Base-by-base conservation (phyloP, 2,113 vertebrate species). In the Sinocyclocheilus rhinocerous region DNA sequence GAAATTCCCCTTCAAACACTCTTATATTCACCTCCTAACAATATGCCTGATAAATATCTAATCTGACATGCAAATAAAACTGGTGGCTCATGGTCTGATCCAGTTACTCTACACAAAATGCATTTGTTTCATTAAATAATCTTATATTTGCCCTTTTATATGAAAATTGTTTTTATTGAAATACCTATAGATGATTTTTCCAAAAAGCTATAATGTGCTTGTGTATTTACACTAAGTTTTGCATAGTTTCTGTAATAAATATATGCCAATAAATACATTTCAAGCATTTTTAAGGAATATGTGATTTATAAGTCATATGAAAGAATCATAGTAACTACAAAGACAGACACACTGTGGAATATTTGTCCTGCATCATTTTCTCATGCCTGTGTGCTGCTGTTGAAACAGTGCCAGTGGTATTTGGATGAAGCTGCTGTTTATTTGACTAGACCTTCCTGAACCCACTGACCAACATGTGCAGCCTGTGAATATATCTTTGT, bases 401-500 rank as follows among this genome's bases (percentile, higher is more conserved):
- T 83, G 81, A 70, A 83, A 36, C 48, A 1, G 90, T 90, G 90
- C 91, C 93, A 91, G 88, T 24, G 80, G 87, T 92, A 90, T 94
- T 89, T 94, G 92, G 93, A 93, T 92, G 91, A 90, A 89, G 91
- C 90, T 90, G 92, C 92, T 95, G 94, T 95, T 93, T 93, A 85
- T 87, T 86, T 90, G 92, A 80, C 88, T 65, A 42, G 87, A 81
- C 89, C 90, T 85, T 93, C 89, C 93, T 92, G 87, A 84, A 85
- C 39, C 86, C 87, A 93, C 90, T 91, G 86, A 93, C 93, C 92
- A 90, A 90, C 86, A 26, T 90, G 90, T 89, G 87, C 78, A 4
- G 29, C 52, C 77, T 91, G 93, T 96, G 94, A 96, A 96, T 94
- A 89, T 92, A 91, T 91, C 93, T 91, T 92, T 95, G 92, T 95